These are phyloP conservation scores for Dicyrtoma fusca DNA, from an alignment of 2,888 invertebrate species.

Conservation along the genomic window DNA sequence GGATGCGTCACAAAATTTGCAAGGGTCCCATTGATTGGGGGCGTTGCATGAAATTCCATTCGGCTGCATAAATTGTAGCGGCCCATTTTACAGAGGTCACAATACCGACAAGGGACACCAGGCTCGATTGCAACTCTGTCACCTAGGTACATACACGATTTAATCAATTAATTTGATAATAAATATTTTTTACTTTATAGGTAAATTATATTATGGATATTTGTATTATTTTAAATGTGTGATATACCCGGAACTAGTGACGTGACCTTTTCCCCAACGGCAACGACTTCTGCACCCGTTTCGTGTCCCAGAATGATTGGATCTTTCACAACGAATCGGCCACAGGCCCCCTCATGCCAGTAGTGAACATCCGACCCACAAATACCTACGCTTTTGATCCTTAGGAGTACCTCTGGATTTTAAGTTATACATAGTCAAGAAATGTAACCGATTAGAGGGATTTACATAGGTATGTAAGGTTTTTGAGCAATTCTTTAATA, in stretches of 20 bases:
- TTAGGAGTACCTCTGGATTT: constrained; percentile 75
- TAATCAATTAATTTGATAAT: too few species aligned
- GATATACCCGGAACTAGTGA: constrained; percentile 41
- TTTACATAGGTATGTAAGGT: neutral
- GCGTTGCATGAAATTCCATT: constrained; percentile 91
- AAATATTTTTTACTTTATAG: too few species aligned
- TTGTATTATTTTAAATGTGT: too few species aligned
- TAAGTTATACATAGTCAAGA: neutral
- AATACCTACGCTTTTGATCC: constrained; percentile 93
- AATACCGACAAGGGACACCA: constrained; percentile 83
- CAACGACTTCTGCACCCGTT: constrained; percentile 69
- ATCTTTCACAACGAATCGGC: constrained; percentile 78
- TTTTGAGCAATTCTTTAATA: constrained; percentile 6
- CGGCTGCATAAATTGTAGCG: constrained; percentile 88
- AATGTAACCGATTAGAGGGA: too few species aligned
- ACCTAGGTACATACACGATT: constrained; percentile 61
- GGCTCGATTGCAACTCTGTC: constrained; percentile 82
- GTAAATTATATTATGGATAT: too few species aligned
- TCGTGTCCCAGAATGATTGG: constrained; percentile 98
- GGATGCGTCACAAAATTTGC: constrained; percentile 85
- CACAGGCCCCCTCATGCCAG: constrained; percentile 80
- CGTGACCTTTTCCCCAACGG: constrained; percentile 69
- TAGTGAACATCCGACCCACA: constrained; percentile 95
- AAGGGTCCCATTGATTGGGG: constrained; percentile 88
- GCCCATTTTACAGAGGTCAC: constrained; percentile 83